phyloP scores from a whole-genome alignment of 1,140 invertebrate species.

The Aphis craccivora region DNA sequence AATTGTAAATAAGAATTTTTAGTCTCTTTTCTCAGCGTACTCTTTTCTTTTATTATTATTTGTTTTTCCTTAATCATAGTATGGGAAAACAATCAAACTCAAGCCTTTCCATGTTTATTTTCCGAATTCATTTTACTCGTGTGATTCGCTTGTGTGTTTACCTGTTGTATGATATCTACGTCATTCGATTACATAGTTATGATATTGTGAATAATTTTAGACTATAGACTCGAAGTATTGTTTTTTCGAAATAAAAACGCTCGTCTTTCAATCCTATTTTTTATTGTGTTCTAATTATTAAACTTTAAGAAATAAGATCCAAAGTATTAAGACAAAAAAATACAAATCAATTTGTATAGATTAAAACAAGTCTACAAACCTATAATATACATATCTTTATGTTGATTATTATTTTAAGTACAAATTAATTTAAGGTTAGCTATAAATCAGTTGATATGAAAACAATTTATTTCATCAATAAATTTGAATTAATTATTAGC shows the following conservation, averaged over 20 bases:
- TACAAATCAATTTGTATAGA: background rate
- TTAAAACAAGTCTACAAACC: background rate
- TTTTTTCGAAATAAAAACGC: slow-evolving; percentile 52
- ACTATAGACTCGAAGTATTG: slow-evolving; percentile 45
- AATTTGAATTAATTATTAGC: background rate
- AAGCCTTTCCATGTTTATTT: slow-evolving; percentile 55
- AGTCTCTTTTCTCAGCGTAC: slow-evolving; percentile 54
- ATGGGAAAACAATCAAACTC: slow-evolving; percentile 49
- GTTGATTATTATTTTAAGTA: background rate
- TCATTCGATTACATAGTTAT: slow-evolving; percentile 52
- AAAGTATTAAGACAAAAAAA: background rate
- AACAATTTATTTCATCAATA: background rate
- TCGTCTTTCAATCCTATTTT: slow-evolving; percentile 52
- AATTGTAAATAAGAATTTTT: slow-evolving; percentile 57
- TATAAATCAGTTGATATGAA: background rate
- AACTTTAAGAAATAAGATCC: background rate
- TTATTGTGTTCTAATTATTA: slow-evolving; percentile 35
- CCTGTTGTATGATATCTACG: slow-evolving; percentile 49
- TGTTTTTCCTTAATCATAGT: slow-evolving; percentile 26
- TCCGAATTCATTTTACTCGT: slow-evolving; percentile 53
- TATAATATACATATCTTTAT: background rate
- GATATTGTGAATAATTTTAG: slow-evolving; percentile 21
- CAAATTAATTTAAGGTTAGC: background rate
- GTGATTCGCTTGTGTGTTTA: slow-evolving; percentile 55
- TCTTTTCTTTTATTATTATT: slow-evolving; percentile 42